These are phyloP conservation scores for Epinephelus lanceolatus DNA, from an alignment of 2,113 vertebrate species.

Conservation along the genomic window DNA sequence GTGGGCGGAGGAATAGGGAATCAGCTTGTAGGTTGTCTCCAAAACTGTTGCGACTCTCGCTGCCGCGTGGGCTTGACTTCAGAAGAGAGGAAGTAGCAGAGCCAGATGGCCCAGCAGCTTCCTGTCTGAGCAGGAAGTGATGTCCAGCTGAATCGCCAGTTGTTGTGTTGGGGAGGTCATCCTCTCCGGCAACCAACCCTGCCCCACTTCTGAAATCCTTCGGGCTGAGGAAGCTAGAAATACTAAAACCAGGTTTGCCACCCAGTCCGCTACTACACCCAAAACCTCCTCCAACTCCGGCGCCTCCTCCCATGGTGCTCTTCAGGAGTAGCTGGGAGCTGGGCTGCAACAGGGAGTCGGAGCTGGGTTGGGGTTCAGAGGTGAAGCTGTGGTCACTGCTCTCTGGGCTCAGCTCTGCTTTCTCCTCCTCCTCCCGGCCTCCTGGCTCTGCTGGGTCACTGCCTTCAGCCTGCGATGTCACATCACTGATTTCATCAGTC, in stretches of 20 bases:
- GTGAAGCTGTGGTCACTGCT: slow-evolving; percentile 96
- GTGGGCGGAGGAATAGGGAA: slow-evolving; percentile 90
- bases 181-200: slow-evolving; percentile 82
- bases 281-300: slow-evolving; percentile 41
- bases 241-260: slow-evolving; percentile 89
- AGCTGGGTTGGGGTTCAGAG: slow-evolving; percentile 91
- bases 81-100: slow-evolving; percentile 84
- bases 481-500: slow-evolving; percentile 92
- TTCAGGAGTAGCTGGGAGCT: slow-evolving; percentile 91
- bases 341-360: slow-evolving; percentile 92
- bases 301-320: slow-evolving; percentile 73
- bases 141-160: slow-evolving; percentile 87
- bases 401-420: slow-evolving; percentile 95
- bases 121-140: slow-evolving; percentile 89
- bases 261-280: slow-evolving; percentile 82
- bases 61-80: slow-evolving; percentile 66
- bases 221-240: slow-evolving; percentile 89
- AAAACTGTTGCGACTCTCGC: slow-evolving; percentile 83
- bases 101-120: slow-evolving; percentile 79
- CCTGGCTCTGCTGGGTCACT: slow-evolving; percentile 86
- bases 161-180: slow-evolving; percentile 93
- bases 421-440: slow-evolving; percentile 90
- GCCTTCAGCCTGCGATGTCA: slow-evolving; percentile 93
- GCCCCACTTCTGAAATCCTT: slow-evolving; percentile 84
- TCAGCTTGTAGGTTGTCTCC: slow-evolving; percentile 84